Evolutionary conservation across 2,113 vertebrate species (phyloP), one percentile per base, ranked within the genome.

Genomic region (Haemorhous mexicanus): DNA sequence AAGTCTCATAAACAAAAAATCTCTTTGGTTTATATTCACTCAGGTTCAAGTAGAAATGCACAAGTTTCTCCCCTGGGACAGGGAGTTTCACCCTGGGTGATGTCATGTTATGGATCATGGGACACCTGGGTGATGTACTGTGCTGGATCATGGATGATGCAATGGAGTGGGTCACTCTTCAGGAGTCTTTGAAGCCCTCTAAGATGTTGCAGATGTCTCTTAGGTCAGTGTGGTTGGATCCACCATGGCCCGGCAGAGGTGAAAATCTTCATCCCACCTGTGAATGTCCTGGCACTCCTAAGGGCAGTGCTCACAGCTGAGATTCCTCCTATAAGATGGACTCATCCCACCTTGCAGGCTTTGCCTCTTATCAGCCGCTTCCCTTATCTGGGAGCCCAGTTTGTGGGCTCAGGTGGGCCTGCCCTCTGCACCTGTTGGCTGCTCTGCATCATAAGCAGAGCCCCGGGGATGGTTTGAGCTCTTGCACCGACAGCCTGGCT

Each of bases 231-330:
- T 37, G 1, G 1, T 3, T 67, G 33, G 43, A 56, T 20, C 41
- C 50, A 44, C 14, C 18, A 18, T 46, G 41, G 33, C 39, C 13
- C 27, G 11, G 21, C 39, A 53, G 58, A 63, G 24, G 11, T 33
- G 58, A 27, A 72, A 53, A 32, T 22, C 33, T 37, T 37, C 17
- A 32, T 63, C 33, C 41, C 21, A 11, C 6, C 27, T 46, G 28
- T 53, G 68, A 37, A 14, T 3, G 2, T 21, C 47, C 27, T 0
- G 1, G 47, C 7, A 11, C 39, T 37, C 44, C 0, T 0, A 33
- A 63, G 58, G 27, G 39, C 13, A 46, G 33, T 3, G 17, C 19
- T 53, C 47, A 33, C 81, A 46, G 39, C 47, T 63, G 39, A 32
- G 47, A 26, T 2, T 1, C 27, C 24, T 53, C 2, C 35, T 27